Percentiles rank a stretch among this genome's conserved stretches.
These are phyloP conservation scores for Phataginus tricuspis DNA, from an alignment of 2,797 vertebrate species.

Conservation along the genomic window DNA sequence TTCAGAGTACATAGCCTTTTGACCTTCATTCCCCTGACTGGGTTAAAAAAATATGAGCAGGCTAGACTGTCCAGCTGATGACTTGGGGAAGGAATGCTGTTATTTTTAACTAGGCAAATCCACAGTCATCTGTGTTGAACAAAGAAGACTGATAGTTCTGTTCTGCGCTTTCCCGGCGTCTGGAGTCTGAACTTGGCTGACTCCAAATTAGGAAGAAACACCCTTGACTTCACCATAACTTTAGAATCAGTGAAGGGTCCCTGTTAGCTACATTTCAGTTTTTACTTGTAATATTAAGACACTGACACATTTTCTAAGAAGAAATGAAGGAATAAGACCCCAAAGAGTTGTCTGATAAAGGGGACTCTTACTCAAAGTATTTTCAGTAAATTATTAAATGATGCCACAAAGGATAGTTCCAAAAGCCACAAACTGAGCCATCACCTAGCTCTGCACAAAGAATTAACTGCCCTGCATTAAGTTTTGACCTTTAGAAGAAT, in stretches of 20 bases:
- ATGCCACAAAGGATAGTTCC: background rate
- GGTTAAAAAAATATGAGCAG: conserved; percentile 74
- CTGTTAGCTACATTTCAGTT: conserved; percentile 64
- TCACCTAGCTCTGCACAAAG: background rate
- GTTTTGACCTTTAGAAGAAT: background rate
- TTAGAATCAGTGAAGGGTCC: conserved; percentile 60
- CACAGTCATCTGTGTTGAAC: conserved; percentile 85
- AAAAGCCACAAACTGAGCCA: conserved; percentile 19
- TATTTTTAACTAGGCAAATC: conserved; percentile 86
- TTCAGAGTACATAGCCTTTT: conserved; percentile 80
- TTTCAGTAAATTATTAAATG: conserved; percentile 36
- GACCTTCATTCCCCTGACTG: conserved; percentile 74
- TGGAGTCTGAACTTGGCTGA: conserved; percentile 77
- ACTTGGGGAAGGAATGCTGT: conserved; percentile 79
- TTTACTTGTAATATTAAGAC: conserved; percentile 56
- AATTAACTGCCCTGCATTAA: background rate
- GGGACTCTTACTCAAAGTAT: conserved; percentile 10
- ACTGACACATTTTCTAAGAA: conserved; percentile 54
- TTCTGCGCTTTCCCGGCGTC: conserved; percentile 78
- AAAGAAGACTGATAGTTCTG: conserved; percentile 84
- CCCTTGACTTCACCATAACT: conserved; percentile 25
- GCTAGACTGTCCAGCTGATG: conserved; percentile 75
- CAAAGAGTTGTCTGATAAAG: background rate
- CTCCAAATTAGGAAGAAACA: conserved; percentile 80
- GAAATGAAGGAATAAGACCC: conserved; percentile 27